Evolutionary conservation across 2,113 vertebrate genomes (phyloP), one percentile per base, ranked within the genome.

Genomic region (Amphilophus citrinellus): DNA sequence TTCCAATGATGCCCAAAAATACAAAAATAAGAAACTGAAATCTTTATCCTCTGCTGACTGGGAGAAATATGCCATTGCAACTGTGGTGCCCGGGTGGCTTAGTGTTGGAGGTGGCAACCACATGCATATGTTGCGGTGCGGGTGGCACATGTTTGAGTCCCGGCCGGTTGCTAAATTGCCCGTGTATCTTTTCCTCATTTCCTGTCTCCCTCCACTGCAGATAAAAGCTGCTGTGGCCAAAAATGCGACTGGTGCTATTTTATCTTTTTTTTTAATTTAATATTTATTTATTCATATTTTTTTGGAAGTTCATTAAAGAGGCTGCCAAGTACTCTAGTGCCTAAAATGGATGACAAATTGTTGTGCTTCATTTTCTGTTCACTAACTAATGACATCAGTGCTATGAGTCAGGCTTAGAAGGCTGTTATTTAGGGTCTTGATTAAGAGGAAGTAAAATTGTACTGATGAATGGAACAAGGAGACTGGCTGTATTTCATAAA

Each of bases 381-480:
- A 53, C 27, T 27, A 73, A 32, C 47, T 73, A 73, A 73, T 53
- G 44, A 32, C 60, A 47, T 10, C 42, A 35, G 76, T 35, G 60
- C 24, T 44, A 22, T 42, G 39, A 77, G 3, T 53, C 66, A 32
- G 11, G 17, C 30, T 27, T 32, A 11, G 47, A 73, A 53, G 3
- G 20, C 27, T 53, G 24, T n/a, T 71, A 71, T 71, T 73, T 73
- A 73, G 44, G 10, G 17, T 73, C 30, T 44, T 53, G 44, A 73
- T 73, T 47, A 53, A 5, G 50, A 17, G 32, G 66, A 53, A 53
- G 1, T 53, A 73, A 73, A 73, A 73, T 20, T 53, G 44, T 73
- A 53, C 44, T 73, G 66, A 53, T 53, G 66, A 53, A 73, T 73
- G 44, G 66, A 53, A 53, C 44, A 53, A 73, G 66, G 17, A n/a